phyloP scores from a whole-genome alignment of 2,113 vertebrate genomes.

The Pangasianodon hypophthalmus region DNA sequence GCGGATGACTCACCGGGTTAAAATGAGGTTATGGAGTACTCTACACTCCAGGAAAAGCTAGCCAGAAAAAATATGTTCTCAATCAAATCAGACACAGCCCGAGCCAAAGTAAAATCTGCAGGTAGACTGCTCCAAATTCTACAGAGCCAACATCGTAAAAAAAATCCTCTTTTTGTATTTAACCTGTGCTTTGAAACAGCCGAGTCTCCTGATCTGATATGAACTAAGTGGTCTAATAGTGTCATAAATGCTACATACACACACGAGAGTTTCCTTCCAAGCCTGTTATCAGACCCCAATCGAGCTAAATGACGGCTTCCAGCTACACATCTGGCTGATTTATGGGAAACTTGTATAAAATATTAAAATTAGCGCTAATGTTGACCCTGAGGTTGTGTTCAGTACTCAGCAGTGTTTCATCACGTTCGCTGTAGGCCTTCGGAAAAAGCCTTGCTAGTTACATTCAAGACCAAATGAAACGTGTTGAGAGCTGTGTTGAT shows the following conservation, averaged over 20 bases:
- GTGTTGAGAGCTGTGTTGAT: background rate
- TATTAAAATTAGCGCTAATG: background rate
- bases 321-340: background rate
- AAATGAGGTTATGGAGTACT: background rate
- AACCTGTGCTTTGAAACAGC: background rate
- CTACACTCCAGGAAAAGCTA: background rate
- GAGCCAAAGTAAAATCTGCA: background rate
- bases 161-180: background rate
- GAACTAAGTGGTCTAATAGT: background rate
- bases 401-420: background rate
- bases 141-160: background rate
- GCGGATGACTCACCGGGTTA: conserved; percentile 14
- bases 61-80: conserved; percentile 7
- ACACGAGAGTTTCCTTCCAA: background rate
- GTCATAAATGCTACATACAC: background rate
- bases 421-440: background rate
- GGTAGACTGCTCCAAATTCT: background rate
- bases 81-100: background rate
- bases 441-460: background rate
- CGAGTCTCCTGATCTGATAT: background rate
- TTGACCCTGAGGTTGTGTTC: background rate
- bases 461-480: background rate
- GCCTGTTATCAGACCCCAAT: background rate
- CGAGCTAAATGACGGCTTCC: background rate
- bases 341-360: background rate